A percentile compares a stretch with the other conserved stretches of the same genome.
Conservation (phyloP, 2,888 invertebrate genomes). For the Nysson spinosus region DNA sequence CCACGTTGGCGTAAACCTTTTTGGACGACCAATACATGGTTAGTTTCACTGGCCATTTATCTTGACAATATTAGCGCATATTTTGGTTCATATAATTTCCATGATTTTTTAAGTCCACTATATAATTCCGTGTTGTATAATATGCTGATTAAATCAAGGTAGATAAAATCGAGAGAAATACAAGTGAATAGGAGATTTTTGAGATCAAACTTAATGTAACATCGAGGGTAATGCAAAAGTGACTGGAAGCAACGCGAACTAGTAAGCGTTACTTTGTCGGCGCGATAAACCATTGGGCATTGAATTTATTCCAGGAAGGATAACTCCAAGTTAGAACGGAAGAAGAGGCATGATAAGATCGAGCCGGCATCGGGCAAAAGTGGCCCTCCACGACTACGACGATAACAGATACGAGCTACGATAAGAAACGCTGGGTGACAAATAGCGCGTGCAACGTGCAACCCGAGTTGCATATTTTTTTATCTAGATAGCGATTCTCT, state of each 20-base stretch:
- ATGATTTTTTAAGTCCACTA: no score
- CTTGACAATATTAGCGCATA: no score
- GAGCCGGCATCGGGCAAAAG: slow-evolving; percentile 51
- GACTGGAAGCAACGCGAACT: slow-evolving; percentile 31
- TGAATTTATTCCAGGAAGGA: slow-evolving; percentile 61
- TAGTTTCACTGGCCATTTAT: no score
- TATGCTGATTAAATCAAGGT: slow-evolving; percentile 17
- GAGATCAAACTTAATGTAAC: slow-evolving; percentile 28
- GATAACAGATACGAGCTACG: slow-evolving; percentile 56
- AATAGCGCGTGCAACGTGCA: slow-evolving; percentile 55
- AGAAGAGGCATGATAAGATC: slow-evolving; percentile 52
- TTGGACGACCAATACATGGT: no score
- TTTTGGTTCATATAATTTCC: no score
- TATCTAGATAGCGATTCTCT: slow-evolving; percentile 53
- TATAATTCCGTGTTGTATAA: no score
- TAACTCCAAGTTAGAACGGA: slow-evolving; percentile 57
- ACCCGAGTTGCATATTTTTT: slow-evolving; percentile 45
- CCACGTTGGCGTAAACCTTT: slow-evolving; percentile 17
- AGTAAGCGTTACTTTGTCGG: slow-evolving; percentile 55
- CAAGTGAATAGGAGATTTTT: slow-evolving; percentile 11
- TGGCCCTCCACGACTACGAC: slow-evolving; percentile 49
- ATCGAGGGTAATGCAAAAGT: slow-evolving; percentile 51
- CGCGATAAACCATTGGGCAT: slow-evolving; percentile 62
- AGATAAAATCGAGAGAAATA: no score
- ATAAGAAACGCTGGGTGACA: slow-evolving; percentile 52